Conservation (phyloP, 2,113 vertebrate genomes). For the Orycteropus afer region DNA sequence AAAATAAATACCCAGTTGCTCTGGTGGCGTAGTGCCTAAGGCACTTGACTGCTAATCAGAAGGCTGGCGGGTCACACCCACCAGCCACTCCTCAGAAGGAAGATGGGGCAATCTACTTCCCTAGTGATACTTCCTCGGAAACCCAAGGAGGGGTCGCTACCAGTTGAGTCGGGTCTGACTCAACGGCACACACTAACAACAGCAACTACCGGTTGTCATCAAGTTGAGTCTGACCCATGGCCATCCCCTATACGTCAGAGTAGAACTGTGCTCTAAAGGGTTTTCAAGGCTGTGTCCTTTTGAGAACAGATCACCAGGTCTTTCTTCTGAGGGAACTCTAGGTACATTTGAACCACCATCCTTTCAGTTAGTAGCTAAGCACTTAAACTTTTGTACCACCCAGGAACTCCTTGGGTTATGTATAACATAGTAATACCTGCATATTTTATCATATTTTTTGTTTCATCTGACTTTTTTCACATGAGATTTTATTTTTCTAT, state of each 20-base stretch:
- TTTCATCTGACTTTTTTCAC: slow-evolving; percentile 31
- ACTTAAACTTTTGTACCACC: neutral
- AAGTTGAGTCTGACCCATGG: neutral
- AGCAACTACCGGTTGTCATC: no score
- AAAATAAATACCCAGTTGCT: no score
- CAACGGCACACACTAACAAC: no score
- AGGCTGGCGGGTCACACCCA: no score
- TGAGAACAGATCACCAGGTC: neutral
- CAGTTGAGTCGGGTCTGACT: no score
- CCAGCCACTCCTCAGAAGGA: no score
- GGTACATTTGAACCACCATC: neutral
- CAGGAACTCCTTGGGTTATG: neutral
- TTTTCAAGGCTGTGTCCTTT: neutral
- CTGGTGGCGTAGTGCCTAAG: no score
- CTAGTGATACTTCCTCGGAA: no score
- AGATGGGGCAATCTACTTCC: no score
- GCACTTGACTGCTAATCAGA: no score
- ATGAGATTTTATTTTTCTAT: neutral
- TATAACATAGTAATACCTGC: neutral
- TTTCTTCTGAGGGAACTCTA: neutral
- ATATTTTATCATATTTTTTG: neutral
- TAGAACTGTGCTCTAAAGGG: neutral
- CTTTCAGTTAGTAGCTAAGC: neutral
- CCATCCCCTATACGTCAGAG: neutral
- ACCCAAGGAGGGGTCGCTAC: no score